Conservation (phyloP, 1,140 invertebrate genomes). For the Aphelinus certus region DNA sequence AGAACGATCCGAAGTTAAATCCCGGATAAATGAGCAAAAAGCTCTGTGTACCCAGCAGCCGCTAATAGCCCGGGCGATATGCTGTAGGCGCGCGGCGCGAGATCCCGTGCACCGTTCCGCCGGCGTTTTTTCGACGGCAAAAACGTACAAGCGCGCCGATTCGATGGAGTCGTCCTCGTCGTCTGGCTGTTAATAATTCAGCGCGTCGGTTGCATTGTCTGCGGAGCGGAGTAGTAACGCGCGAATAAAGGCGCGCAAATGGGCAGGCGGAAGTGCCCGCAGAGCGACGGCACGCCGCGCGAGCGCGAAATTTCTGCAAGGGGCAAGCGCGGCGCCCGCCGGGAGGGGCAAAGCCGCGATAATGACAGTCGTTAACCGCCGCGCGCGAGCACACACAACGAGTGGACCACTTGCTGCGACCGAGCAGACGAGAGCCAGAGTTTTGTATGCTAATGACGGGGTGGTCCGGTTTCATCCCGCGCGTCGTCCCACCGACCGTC, state of each 20-base stretch:
- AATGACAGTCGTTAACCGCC: slow-evolving; percentile 57
- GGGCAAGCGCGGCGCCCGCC: slow-evolving; percentile 1
- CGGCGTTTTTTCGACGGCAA: too few relatives aligned
- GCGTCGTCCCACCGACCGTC: slow-evolving; percentile 7
- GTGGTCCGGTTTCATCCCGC: slow-evolving; percentile 52
- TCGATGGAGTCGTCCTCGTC: slow-evolving; percentile 14
- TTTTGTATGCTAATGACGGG: slow-evolving; percentile 56
- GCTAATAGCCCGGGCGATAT: slow-evolving; percentile 14
- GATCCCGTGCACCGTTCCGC: too few relatives aligned
- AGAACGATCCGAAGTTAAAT: slow-evolving; percentile 6
- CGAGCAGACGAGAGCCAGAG: slow-evolving; percentile 11
- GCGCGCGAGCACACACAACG: background rate
- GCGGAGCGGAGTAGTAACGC: slow-evolving; percentile 7
- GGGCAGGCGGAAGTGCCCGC: slow-evolving; percentile 32
- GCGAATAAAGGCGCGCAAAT: slow-evolving; percentile 35
- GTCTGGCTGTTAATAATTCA: slow-evolving; percentile 34
- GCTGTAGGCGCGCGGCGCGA: too few relatives aligned
- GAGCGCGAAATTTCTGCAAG: slow-evolving; percentile 23
- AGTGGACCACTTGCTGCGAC: slow-evolving; percentile 42
- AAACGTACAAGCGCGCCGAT: background rate
- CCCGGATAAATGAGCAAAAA: background rate
- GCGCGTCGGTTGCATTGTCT: slow-evolving; percentile 14
- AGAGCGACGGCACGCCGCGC: background rate
- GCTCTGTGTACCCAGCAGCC: background rate
- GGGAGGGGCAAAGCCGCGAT: slow-evolving; percentile 30